A percentile compares a stretch with the other conserved stretches of the same genome.
Evolutionary conservation across 2,888 invertebrate genomes (phyloP).

Genomic region (Lordiphosa fenestrarum): DNA sequence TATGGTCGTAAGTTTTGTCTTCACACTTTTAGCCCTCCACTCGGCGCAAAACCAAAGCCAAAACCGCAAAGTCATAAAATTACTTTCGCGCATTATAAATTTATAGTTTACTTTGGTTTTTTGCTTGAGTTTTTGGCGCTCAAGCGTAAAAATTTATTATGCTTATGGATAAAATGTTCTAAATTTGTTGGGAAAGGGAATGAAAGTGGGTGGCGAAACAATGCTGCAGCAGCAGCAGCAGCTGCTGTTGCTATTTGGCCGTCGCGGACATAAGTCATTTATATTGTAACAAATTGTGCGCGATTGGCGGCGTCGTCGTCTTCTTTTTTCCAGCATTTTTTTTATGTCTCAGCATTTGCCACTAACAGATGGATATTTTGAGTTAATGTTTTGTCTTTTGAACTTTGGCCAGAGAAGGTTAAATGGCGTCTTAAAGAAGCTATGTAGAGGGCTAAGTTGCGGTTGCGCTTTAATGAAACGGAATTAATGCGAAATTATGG

Average conservation of each 20-base stretch:
- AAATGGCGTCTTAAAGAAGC: conserved; percentile 49
- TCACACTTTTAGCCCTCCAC: conserved; percentile 26
- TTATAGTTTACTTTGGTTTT: conserved; percentile 73
- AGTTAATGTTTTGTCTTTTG: conserved; percentile 62
- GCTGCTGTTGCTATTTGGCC: conserved; percentile 48
- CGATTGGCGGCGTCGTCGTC: conserved; percentile 68
- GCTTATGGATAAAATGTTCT: conserved; percentile 65
- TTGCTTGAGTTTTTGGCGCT: conserved; percentile 47
- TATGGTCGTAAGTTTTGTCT: conserved; percentile 28
- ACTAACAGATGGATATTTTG: conserved; percentile 50
- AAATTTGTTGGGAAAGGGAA: conserved; percentile 16
- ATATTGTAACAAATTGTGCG: conserved; percentile 75
- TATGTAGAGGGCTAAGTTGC: conserved; percentile 3
- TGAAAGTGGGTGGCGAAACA: conserved; percentile 1
- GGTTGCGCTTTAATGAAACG: conserved; percentile 53
- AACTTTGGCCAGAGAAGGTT: conserved; percentile 57
- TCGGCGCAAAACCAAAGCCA: conserved; percentile 52
- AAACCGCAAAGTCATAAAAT: conserved; percentile 79
- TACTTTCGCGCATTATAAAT: conserved; percentile 80
- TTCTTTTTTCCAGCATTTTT: conserved; percentile 24
- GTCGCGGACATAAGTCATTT: conserved; percentile 71
- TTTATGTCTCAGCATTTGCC: conserved; percentile 27
- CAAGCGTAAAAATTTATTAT: conserved; percentile 79
- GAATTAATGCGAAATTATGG: conserved; percentile 26
- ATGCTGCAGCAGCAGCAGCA: conserved; percentile 19